A percentile compares a stretch with the other conserved stretches of the same genome.
phyloP scores from a whole-genome alignment of 2,888 invertebrate genomes.

The Hypsopygia costalis region DNA sequence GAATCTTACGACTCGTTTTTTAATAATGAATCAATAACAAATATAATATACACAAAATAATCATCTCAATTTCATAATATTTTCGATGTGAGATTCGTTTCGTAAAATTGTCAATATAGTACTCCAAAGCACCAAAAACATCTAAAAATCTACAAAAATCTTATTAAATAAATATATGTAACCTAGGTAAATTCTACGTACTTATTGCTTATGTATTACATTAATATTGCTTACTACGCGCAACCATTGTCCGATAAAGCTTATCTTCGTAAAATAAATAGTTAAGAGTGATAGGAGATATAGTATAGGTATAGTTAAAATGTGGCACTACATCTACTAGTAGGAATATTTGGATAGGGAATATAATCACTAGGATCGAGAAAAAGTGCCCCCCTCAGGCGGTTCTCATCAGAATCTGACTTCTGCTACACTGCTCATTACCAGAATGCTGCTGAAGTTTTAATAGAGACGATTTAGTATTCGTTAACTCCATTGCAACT shows the following conservation, averaged over 20 bases:
- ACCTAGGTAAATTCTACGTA: constrained; percentile 52
- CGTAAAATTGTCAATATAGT: constrained; percentile 46
- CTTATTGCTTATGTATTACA: constrained; percentile 75
- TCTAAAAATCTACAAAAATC: constrained; percentile 60
- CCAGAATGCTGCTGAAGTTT: background rate
- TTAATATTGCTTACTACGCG: constrained; percentile 74
- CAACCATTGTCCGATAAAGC: constrained; percentile 53
- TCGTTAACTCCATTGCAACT: background rate
- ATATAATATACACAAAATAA: constrained; percentile 33
- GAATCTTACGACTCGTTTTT: too few relatives aligned
- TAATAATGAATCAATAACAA: constrained; percentile 21
- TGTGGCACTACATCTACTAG: constrained; percentile 63
- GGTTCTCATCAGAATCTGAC: background rate
- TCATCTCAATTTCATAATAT: constrained; percentile 37
- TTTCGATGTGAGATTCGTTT: constrained; percentile 70
- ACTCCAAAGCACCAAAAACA: constrained; percentile 70
- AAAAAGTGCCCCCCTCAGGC: constrained; percentile 42
- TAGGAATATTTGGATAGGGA: constrained; percentile 49
- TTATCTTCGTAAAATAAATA: constrained; percentile 35
- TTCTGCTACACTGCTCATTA: background rate
- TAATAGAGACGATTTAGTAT: too few relatives aligned
- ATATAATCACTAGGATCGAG: constrained; percentile 45
- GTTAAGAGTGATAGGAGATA: constrained; percentile 33
- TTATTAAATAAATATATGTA: constrained; percentile 47
- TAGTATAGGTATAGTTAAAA: constrained; percentile 39